A percentile compares a stretch with the other conserved stretches of the same genome.
Conservation (phyloP, 2,888 invertebrate genomes). For the Eulithis prunata region DNA sequence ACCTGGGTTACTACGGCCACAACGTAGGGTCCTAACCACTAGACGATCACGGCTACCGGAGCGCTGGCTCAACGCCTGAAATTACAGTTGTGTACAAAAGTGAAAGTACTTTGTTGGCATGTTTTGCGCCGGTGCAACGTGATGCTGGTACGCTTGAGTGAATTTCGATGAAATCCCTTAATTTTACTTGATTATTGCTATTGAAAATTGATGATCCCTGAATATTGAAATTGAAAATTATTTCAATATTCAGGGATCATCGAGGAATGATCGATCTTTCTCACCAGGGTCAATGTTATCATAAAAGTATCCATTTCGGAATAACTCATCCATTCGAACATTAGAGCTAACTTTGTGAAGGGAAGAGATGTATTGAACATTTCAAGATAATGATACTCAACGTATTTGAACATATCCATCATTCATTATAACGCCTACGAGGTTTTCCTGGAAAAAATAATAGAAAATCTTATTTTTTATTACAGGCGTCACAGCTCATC, state of each 20-base stretch:
- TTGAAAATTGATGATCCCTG: too few relatives aligned
- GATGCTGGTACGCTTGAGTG: slow-evolving; percentile 29
- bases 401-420: slow-evolving; percentile 26
- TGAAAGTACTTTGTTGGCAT: slow-evolving; percentile 3
- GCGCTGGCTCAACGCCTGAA: slow-evolving; percentile 31
- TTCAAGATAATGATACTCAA: slow-evolving; percentile 7
- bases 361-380: slow-evolving; percentile 12
- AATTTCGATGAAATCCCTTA: slow-evolving; percentile 8
- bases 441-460: too few relatives aligned
- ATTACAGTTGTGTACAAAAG: slow-evolving; percentile 17
- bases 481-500: too few relatives aligned
- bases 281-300: background rate
- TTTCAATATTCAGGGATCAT: background rate
- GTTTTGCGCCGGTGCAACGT: slow-evolving; percentile 10
- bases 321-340: slow-evolving; percentile 5
- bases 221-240: background rate
- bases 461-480: too few relatives aligned
- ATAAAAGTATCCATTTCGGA: background rate
- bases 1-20: slow-evolving; percentile 91
- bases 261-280: background rate
- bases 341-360: background rate
- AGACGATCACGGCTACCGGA: slow-evolving; percentile 84
- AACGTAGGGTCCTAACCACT: slow-evolving; percentile 91
- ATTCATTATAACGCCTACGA: slow-evolving; percentile 12
- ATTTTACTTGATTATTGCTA: too few relatives aligned